A percentile compares a stretch with the other conserved stretches of the same genome.
Conservation (phyloP, 2,797 vertebrate species). For the Alcedo quadribrachys region DNA sequence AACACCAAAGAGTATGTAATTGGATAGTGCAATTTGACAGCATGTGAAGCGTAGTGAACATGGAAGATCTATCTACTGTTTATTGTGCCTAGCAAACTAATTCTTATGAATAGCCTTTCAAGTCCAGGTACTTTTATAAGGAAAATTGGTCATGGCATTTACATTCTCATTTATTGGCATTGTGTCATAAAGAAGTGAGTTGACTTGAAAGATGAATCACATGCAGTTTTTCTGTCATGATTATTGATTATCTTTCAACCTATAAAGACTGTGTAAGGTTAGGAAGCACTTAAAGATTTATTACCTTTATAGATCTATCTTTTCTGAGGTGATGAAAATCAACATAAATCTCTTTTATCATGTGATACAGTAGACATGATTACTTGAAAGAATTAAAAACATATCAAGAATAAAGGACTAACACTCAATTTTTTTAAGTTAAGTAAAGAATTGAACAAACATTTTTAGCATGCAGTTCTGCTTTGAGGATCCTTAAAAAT, state of each 20-base stretch:
- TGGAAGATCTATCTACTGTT: not conserved
- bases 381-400: slow-evolving; percentile 61
- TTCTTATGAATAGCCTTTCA: slow-evolving; percentile 7
- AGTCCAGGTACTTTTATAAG: slow-evolving; percentile 21
- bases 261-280: slow-evolving; percentile 74
- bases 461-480: not conserved
- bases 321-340: slow-evolving; percentile 61
- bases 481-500: not conserved
- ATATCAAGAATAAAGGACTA: slow-evolving; percentile 29
- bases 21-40: slow-evolving; percentile 1
- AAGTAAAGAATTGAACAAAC: not conserved
- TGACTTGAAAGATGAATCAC: slow-evolving; percentile 72
- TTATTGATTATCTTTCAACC: slow-evolving; percentile 78
- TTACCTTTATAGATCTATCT: slow-evolving; percentile 73
- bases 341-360: slow-evolving; percentile 66
- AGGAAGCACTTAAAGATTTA: slow-evolving; percentile 78
- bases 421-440: not conserved
- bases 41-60: not conserved
- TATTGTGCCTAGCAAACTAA: slow-evolving; percentile 25
- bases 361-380: slow-evolving; percentile 51
- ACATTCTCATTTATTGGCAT: slow-evolving; percentile 56
- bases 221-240: slow-evolving; percentile 66
- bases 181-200: slow-evolving; percentile 54
- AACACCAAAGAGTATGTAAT: slow-evolving; percentile 6
- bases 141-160: slow-evolving; percentile 65